Evolutionary conservation across 2,113 vertebrate genomes (phyloP), one percentile per base, ranked within the genome.

Genomic region (Verasper variegatus): DNA sequence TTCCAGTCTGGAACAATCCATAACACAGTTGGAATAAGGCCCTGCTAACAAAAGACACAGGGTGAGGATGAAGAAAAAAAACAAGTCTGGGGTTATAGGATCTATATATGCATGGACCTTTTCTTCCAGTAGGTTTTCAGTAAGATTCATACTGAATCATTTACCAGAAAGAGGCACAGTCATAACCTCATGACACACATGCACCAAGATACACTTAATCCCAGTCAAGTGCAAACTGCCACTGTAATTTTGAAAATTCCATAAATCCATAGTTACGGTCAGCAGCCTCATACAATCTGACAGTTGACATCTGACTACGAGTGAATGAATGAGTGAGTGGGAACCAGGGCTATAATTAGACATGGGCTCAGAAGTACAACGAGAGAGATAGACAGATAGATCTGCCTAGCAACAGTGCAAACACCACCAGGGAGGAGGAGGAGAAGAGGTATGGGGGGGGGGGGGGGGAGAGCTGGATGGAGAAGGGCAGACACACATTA

Each of bases 401-500:
- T 93, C 91, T 94, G 92, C 94, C 91, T 93, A 89, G 93, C 89
- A 90, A 94, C 92, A 89, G 88, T 56, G 52, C 76, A 90, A 89
- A 88, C 90, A 76, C 69, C 80, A 74, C 55, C n/a, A 47, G 78
- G 35, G 73, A 86, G 60, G 56, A 54, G 57, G 24, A 45, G 42
- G 42, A 13, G 45, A 2, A 24, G 37, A 42, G 40, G 10, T 42
- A 13, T 42, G 42, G 15, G 71, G 84, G 78, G 69, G 18, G 55
- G 82, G 54, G 37, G 59, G 77, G 68, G 76, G 66, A 17, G 52
- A 84, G 68, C 55, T 67, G 51, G 80, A 80, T 68, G 31, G 56
- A 66, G 31, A 56, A 68, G 60, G 2, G 67, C 70, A 80, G 71
- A 84, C 75, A 58, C 31, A 77, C 42, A 23, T 67, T 69, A 63